A percentile compares a stretch with the other conserved stretches of the same genome.
Evolutionary conservation across 1,140 invertebrate genomes (phyloP).

Genomic region (Drosophila biarmipes): DNA sequence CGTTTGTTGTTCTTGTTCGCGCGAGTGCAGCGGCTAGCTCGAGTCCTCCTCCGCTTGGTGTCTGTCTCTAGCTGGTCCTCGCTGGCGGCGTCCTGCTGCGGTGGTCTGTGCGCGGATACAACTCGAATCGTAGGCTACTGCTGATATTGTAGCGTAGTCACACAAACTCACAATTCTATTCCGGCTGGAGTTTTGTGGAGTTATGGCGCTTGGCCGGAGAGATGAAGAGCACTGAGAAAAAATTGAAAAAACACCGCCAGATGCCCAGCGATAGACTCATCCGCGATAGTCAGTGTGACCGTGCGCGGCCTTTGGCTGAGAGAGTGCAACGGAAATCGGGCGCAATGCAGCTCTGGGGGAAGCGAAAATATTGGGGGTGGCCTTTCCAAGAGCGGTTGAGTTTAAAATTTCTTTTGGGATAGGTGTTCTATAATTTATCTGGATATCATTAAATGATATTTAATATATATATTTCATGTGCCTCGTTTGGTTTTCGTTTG

Average conservation of each 20-base stretch:
- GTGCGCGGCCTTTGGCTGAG: neutral
- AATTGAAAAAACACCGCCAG: conserved; percentile 40
- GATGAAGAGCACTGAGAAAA: conserved; percentile 25
- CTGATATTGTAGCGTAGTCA: conserved; percentile 12
- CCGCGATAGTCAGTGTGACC: neutral
- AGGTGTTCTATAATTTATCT: too few species aligned
- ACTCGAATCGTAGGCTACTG: conserved; percentile 1
- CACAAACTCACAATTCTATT: conserved; percentile 34
- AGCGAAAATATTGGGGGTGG: neutral
- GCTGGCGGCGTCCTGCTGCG: neutral
- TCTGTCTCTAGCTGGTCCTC: conserved; percentile 12
- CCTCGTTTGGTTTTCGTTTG: too few species aligned
- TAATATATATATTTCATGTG: too few species aligned
- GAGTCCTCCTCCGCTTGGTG: conserved; percentile 29
- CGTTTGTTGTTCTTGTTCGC: conserved; percentile 22
- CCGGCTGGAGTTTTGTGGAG: conserved; percentile 29
- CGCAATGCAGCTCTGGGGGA: neutral
- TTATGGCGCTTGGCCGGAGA: conserved; percentile 28
- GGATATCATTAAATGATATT: too few species aligned
- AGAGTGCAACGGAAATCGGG: neutral
- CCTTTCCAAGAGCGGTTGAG: neutral
- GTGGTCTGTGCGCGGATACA: neutral
- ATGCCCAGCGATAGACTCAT: neutral
- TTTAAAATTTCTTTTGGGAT: neutral
- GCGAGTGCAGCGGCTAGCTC: neutral